Conservation (phyloP, 1,140 invertebrate genomes). For the Sarcophaga bullata region DNA sequence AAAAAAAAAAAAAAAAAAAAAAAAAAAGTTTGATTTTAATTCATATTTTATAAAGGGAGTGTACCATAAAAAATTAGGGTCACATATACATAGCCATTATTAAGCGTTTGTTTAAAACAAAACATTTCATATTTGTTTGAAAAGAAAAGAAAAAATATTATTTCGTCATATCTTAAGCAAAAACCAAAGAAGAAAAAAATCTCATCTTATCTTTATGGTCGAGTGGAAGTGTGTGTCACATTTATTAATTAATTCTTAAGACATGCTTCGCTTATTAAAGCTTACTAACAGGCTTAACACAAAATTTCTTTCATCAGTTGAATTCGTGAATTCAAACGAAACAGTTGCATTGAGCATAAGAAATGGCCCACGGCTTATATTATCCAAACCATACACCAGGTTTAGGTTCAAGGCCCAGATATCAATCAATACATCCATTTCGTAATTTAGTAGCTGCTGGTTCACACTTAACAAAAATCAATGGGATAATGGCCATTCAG, state of each 20-base stretch:
- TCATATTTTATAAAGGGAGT: too few relatives aligned
- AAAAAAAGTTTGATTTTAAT: neutral
- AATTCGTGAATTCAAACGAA: neutral
- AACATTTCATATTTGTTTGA: too few relatives aligned
- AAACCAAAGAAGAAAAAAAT: too few relatives aligned
- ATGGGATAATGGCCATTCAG: slow-evolving; percentile 53
- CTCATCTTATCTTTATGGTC: neutral
- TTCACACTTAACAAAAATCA: slow-evolving; percentile 52
- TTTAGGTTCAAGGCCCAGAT: neutral
- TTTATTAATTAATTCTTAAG: neutral
- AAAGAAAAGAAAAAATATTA: too few relatives aligned
- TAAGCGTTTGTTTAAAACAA: too few relatives aligned
- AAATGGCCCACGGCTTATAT: neutral
- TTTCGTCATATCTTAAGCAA: too few relatives aligned
- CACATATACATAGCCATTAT: too few relatives aligned
- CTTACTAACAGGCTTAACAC: too few relatives aligned
- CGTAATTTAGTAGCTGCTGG: slow-evolving; percentile 47
- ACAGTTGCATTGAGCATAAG: slow-evolving; percentile 12
- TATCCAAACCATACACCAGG: slow-evolving; percentile 14
- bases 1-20: neutral
- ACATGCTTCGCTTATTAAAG: neutral
- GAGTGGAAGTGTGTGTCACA: neutral
- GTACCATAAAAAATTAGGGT: too few relatives aligned
- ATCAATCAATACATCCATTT: slow-evolving; percentile 32
- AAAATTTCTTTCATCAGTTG: too few relatives aligned